Percentiles rank a stretch among this genome's conserved stretches.
These are phyloP conservation scores for Lineus longissimus DNA, from an alignment of 1,140 invertebrate genomes.

Conservation along the genomic window DNA sequence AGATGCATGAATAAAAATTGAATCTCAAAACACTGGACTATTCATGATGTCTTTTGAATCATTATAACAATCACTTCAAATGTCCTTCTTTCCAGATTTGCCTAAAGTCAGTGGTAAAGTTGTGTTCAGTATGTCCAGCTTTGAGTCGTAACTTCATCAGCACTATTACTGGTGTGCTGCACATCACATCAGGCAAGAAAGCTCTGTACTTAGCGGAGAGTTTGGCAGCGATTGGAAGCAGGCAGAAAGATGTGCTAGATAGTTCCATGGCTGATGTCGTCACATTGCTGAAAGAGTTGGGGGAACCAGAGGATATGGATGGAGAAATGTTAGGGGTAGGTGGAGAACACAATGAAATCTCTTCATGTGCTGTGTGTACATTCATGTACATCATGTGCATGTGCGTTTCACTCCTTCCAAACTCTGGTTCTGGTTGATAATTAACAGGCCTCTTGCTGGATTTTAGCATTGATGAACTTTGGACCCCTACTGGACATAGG, in stretches of 20 bases:
- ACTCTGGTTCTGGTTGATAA: too few species aligned
- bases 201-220: slow-evolving; percentile 62
- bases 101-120: slow-evolving; percentile 67
- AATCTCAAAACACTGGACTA: too few species aligned
- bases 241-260: slow-evolving; percentile 59
- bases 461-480: too few species aligned
- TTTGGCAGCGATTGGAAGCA: slow-evolving; percentile 69
- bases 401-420: too few species aligned
- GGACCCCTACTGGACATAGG: too few species aligned
- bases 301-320: background rate
- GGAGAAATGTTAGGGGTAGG: background rate
- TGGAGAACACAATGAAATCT: background rate
- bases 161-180: slow-evolving; percentile 53
- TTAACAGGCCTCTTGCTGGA: too few species aligned
- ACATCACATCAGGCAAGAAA: slow-evolving; percentile 33
- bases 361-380: too few species aligned
- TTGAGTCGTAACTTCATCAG: slow-evolving; percentile 65
- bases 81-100: slow-evolving; percentile 46
- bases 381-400: too few species aligned
- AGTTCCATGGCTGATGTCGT: slow-evolving; percentile 17
- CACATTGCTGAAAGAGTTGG: background rate
- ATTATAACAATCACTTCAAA: too few species aligned
- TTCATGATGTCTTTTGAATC: too few species aligned
- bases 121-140: slow-evolving; percentile 62
- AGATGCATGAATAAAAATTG: too few species aligned